These are phyloP conservation scores for Polypedilum pembai DNA, from an alignment of 1,140 invertebrate species.

Conservation along the genomic window DNA sequence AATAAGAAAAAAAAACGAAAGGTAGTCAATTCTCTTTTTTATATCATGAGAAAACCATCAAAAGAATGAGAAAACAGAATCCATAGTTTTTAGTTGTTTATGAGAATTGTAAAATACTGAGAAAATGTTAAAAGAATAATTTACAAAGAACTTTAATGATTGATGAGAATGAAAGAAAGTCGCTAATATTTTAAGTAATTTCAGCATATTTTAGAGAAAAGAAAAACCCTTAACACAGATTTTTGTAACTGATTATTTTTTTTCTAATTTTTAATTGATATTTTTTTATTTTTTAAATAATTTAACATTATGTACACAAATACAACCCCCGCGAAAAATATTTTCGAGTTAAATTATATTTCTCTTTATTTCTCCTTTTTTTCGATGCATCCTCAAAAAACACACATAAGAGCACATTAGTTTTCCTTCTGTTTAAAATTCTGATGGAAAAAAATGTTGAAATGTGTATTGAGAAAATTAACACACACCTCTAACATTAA, in stretches of 20 bases:
- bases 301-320: not conserved
- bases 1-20: too few species aligned
- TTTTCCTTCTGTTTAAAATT: not conserved
- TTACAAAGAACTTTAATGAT: not conserved
- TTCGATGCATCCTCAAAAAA: not conserved
- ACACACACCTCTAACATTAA: not conserved
- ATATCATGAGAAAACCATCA: too few species aligned
- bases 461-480: not conserved
- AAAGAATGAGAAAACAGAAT: too few species aligned
- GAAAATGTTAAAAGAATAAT: too few species aligned
- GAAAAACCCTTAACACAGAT: not conserved
- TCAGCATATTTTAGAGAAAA: not conserved
- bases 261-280: not conserved
- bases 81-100: too few species aligned
- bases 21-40: too few species aligned
- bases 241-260: too few species aligned
- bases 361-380: not conserved
- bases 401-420: not conserved
- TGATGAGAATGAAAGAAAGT: not conserved
- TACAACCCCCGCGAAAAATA: not conserved
- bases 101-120: too few species aligned
- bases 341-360: not conserved
- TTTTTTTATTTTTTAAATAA: constrained; percentile 20
- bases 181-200: not conserved
- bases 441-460: not conserved